A percentile compares a stretch with the other conserved stretches of the same genome.
These are phyloP conservation scores for Campopleginae sp. DNA, from an alignment of 2,888 invertebrate species.

Conservation along the genomic window DNA sequence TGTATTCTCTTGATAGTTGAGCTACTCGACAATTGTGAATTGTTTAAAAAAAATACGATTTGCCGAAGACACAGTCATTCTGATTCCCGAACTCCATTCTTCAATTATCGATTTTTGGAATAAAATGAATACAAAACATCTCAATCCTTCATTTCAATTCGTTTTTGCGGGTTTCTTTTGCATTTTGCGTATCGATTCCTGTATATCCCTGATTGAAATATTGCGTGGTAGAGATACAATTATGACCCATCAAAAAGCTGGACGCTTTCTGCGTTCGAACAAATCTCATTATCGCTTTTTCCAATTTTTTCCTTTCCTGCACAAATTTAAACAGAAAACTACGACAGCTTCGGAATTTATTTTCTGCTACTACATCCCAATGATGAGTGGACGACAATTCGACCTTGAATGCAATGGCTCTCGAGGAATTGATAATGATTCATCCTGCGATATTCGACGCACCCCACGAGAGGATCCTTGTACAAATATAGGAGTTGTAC, in stretches of 20 bases:
- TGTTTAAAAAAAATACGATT: background rate
- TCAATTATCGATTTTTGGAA: background rate
- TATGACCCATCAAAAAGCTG: no score
- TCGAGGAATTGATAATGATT: background rate
- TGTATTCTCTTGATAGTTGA: constrained; percentile 12
- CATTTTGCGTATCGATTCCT: no score
- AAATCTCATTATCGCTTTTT: no score
- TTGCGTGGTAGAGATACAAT: no score
- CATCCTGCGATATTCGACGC: constrained; percentile 20
- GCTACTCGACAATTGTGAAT: background rate
- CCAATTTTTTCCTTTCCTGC: no score
- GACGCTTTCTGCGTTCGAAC: no score
- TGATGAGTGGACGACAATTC: background rate
- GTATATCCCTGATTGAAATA: no score
- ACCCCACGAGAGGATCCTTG: constrained; percentile 7
- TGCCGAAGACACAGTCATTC: background rate
- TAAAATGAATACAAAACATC: background rate
- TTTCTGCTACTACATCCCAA: background rate
- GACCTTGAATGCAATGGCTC: background rate
- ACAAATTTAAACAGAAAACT: background rate
- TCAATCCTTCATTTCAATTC: background rate
- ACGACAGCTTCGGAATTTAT: background rate
- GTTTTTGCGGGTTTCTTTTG: no score
- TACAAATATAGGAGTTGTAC: constrained; percentile 37
- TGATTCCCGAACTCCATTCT: background rate